These are phyloP conservation scores for Heterochromis multidens DNA, from an alignment of 2,113 vertebrate genomes.

Conservation along the genomic window DNA sequence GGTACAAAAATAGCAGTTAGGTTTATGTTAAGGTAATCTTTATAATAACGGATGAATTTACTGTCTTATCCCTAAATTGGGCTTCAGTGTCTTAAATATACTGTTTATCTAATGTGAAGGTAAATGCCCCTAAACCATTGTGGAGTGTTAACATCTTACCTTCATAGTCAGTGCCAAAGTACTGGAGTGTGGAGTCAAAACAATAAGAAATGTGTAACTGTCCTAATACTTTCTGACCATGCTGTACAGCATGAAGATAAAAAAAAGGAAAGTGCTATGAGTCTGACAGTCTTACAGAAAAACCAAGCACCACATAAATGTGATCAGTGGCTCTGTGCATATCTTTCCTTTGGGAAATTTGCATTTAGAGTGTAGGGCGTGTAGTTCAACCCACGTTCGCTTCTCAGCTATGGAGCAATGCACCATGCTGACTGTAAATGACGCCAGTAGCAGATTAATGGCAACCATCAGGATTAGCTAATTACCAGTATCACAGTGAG, in stretches of 20 bases:
- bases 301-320: constrained; percentile 15
- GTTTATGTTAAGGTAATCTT: neutral
- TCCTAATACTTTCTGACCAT: neutral
- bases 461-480: constrained; percentile 60
- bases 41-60: neutral
- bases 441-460: constrained; percentile 59
- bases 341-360: constrained; percentile 40
- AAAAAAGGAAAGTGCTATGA: constrained; percentile 10
- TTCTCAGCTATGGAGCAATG: constrained; percentile 9
- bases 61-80: neutral
- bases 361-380: constrained; percentile 44
- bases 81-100: neutral
- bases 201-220: constrained; percentile 11
- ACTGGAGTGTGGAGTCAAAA: neutral
- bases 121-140: neutral
- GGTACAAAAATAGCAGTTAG: neutral
- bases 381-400: constrained; percentile 12
- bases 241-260: neutral
- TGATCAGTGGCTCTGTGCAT: constrained; percentile 3
- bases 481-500: constrained; percentile 49
- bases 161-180: neutral
- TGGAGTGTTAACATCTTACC: constrained; percentile 9
- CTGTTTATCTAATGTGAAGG: neutral
- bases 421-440: constrained; percentile 47
- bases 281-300: neutral